Evolutionary conservation across 2,888 invertebrate species (phyloP).

Genomic region (Aporophyla lueneburgensis): DNA sequence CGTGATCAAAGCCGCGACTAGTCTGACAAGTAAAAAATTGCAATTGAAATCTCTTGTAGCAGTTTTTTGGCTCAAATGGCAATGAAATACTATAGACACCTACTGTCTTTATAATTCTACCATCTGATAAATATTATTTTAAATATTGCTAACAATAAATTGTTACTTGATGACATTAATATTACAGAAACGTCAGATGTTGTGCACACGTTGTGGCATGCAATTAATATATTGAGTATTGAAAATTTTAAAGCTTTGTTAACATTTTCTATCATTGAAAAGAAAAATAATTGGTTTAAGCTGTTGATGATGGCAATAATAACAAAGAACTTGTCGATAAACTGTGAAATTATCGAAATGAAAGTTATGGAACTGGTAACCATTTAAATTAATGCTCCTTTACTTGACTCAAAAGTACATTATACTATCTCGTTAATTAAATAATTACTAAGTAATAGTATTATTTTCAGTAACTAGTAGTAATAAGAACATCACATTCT

Average conservation of each 20-base stretch:
- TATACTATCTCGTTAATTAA: constrained; percentile 7
- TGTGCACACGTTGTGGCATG: no score
- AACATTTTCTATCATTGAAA: neutral
- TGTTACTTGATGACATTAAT: no score
- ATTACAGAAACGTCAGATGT: no score
- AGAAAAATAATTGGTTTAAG: neutral
- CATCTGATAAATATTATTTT: no score
- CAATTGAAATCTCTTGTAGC: no score
- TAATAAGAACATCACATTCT: constrained; percentile 12
- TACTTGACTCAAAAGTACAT: neutral
- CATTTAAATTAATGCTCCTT: neutral
- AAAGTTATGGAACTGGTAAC: neutral
- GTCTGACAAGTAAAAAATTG: no score
- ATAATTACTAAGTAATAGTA: neutral
- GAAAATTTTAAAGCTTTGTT: neutral
- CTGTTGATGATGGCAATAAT: neutral
- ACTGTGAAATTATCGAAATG: neutral
- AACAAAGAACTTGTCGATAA: neutral
- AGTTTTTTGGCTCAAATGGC: no score
- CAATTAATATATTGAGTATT: neutral
- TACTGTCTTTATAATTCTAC: neutral
- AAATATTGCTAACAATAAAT: no score
- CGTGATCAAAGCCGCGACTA: no score
- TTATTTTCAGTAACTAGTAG: neutral
- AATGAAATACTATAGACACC: no score